Conservation (phyloP, 2,888 invertebrate species). For the Laothoe populi region DNA sequence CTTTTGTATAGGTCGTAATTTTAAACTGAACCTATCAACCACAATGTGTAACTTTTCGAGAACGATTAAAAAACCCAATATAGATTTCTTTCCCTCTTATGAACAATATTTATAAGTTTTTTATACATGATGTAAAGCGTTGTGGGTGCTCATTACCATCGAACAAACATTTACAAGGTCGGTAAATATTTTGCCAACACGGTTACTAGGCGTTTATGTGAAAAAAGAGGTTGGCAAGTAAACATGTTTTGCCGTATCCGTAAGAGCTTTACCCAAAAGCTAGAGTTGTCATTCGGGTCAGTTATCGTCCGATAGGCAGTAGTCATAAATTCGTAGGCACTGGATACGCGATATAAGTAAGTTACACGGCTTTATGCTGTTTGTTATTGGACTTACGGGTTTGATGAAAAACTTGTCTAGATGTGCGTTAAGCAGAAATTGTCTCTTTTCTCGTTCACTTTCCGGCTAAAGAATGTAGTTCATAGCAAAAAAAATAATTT, state of each 20-base stretch:
- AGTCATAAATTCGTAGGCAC: slow-evolving; percentile 5
- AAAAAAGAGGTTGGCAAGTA: slow-evolving; percentile 9
- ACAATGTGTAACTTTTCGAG: too few species aligned
- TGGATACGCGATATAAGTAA: slow-evolving; percentile 29
- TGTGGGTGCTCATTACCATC: slow-evolving; percentile 7
- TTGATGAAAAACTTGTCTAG: slow-evolving; percentile 15
- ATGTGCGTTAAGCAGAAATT: background rate
- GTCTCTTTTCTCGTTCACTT: too few species aligned
- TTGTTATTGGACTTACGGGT: background rate
- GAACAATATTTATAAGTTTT: background rate
- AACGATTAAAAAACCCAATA: too few species aligned
- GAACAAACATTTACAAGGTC: slow-evolving; percentile 10
- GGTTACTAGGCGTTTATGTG: slow-evolving; percentile 1
- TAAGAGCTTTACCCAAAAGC: background rate
- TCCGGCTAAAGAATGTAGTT: too few species aligned
- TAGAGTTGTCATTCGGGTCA: background rate
- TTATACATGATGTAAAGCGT: background rate
- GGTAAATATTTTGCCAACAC: slow-evolving; percentile 12
- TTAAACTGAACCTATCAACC: too few species aligned
- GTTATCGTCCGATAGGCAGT: background rate
- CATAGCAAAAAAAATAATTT: too few species aligned
- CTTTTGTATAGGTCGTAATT: too few species aligned
- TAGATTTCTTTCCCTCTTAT: too few species aligned
- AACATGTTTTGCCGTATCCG: slow-evolving; percentile 11
- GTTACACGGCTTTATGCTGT: background rate